Evolutionary conservation across 1,140 invertebrate genomes (phyloP), one percentile per base, ranked within the genome.

Genomic region (Polypedilum pembai): DNA sequence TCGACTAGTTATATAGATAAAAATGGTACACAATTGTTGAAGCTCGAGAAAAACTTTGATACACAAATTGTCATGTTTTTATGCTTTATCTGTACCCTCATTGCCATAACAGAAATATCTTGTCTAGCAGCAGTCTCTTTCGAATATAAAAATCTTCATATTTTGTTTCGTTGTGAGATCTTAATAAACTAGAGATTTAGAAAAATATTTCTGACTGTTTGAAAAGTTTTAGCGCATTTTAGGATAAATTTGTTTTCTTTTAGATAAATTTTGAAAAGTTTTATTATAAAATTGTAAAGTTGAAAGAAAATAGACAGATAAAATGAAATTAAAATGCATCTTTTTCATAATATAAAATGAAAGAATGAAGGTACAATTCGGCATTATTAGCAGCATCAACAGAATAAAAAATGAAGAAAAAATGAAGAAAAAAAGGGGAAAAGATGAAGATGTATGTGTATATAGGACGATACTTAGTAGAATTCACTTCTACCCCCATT

Each of bases 1-100:
- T 33, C 24, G 24, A 1, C 1, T 56, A 56, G 45, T 12, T 56
- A 56, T 8, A 56, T 56, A 56, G 45, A 56, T n/a, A n/a, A 56
- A 56, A 56, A n/a, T n/a, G 45, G 45, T n/a, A 56, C 45, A 56
- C 45, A 56, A 56, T n/a, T 56, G 45, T 33, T 33, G 24, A 33
- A 33, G 24, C 24, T 33, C 24, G 4, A 56, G 45, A 8, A 56
- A 56, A 56, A 56, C 12, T 56, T 56, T 56, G 4, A n/a, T 56
- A 56, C 12, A 56, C 45, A 56, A 56, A n/a, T 56, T 56, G 12
- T 56, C 45, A 56, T 56, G 12, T 15, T 56, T 56, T 56, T n/a
- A 45, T 45, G 15, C 41, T 15, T 12, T 45, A 8, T 15, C 41
- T 15, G 40, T 41, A 45, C 41, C 8, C 41, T 45, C 15, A 56